These are phyloP conservation scores for Podarcis cretensis DNA, from an alignment of 2,113 vertebrate genomes.

Conservation along the genomic window DNA sequence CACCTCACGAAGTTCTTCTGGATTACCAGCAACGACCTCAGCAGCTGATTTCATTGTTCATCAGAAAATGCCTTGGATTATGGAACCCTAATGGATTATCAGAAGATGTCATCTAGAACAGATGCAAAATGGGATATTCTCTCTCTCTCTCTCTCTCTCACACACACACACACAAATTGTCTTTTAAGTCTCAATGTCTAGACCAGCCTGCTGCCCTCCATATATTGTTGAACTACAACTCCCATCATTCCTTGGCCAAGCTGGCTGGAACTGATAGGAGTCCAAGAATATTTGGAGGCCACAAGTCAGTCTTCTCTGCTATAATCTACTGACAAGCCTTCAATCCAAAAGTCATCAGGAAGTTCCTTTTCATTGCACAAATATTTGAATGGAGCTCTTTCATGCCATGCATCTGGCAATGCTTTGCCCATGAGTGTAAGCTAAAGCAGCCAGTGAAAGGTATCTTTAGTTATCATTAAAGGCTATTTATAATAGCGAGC, in stretches of 20 bases:
- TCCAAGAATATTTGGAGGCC: no score
- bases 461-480: neutral
- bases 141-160: no score
- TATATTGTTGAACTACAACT: no score
- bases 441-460: neutral
- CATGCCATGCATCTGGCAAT: neutral
- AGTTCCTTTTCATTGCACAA: neutral
- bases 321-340: no score
- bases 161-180: no score
- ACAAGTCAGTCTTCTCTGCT: no score
- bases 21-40: constrained; percentile 87
- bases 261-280: no score
- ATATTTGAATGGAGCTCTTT: neutral
- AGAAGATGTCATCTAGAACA: neutral
- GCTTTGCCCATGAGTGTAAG: no score
- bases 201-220: no score
- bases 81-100: neutral
- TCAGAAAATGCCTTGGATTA: constrained; percentile 80
- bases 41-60: constrained; percentile 82
- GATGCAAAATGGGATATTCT: neutral
- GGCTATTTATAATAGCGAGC: neutral
- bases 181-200: no score
- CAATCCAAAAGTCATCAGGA: neutral
- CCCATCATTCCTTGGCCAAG: no score
- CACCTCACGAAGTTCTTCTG: constrained; percentile 78